Evolutionary conservation across 2,797 vertebrate genomes (phyloP).

Genomic region (Menidia menidia): DNA sequence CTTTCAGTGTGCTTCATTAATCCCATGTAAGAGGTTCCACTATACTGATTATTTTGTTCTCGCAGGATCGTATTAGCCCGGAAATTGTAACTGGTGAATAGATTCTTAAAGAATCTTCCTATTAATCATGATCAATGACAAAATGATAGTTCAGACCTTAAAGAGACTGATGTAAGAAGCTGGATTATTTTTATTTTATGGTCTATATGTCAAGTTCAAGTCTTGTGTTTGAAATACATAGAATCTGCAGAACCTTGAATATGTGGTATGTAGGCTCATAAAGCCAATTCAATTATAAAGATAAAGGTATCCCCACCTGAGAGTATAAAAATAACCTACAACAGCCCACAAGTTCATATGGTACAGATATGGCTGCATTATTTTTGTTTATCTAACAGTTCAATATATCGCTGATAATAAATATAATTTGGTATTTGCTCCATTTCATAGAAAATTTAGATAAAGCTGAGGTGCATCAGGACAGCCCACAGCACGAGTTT

Average conservation of each 20-base stretch:
- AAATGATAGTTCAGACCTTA: not conserved
- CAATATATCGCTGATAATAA: not conserved
- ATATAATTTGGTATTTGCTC: not conserved
- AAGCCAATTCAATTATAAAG: conserved; percentile 21
- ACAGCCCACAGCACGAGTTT: not conserved
- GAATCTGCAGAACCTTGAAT: not conserved
- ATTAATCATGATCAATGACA: too few species aligned
- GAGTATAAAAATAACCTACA: not conserved
- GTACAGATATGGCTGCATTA: conserved; percentile 18
- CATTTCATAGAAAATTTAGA: not conserved
- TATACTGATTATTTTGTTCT: conserved; percentile 11
- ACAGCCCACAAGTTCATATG: conserved; percentile 1
- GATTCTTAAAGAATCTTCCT: too few species aligned
- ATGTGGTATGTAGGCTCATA: conserved; percentile 17
- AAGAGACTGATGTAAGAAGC: not conserved
- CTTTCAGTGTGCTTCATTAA: conserved; percentile 33
- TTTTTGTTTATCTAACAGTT: conserved; percentile 28
- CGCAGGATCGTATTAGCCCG: not conserved
- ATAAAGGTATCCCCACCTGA: not conserved
- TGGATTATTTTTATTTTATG: not conserved
- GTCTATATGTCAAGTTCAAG: not conserved
- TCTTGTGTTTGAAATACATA: conserved; percentile 3
- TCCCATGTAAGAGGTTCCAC: conserved; percentile 24
- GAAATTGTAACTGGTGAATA: not conserved
- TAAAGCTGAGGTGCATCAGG: not conserved